Conservation (phyloP, 1,140 invertebrate genomes). For the Drosophila ercepeae region DNA sequence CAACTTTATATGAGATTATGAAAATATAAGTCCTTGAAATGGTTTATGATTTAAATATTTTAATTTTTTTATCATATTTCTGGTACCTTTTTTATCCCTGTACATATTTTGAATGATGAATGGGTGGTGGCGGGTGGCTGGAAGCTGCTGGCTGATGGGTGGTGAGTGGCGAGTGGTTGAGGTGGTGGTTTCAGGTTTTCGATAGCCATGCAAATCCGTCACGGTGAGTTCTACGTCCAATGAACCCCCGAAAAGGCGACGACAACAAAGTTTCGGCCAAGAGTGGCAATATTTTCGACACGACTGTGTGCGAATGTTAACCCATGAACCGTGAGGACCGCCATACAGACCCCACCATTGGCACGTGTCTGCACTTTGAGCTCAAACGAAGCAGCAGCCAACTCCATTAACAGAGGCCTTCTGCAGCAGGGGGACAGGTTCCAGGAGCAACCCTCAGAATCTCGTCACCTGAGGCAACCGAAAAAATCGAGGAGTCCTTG, state of each 20-base stretch:
- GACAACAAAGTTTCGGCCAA: slow-evolving; percentile 35
- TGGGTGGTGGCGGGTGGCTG: slow-evolving; percentile 27
- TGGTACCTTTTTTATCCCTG: slow-evolving; percentile 18
- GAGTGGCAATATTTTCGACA: slow-evolving; percentile 55
- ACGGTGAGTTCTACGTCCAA: slow-evolving; percentile 46
- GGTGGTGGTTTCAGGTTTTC: slow-evolving; percentile 27
- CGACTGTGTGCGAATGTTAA: slow-evolving; percentile 55
- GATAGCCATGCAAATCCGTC: slow-evolving; percentile 70
- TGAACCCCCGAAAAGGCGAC: slow-evolving; percentile 64
- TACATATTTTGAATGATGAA: slow-evolving; percentile 80
- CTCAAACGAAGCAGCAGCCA: slow-evolving; percentile 64
- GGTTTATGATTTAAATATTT: background rate
- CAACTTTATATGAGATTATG: background rate
- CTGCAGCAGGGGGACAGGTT: slow-evolving; percentile 12
- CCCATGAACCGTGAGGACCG: slow-evolving; percentile 26
- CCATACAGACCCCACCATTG: slow-evolving; percentile 21
- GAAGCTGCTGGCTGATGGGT: slow-evolving; percentile 23
- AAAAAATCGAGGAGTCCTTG: slow-evolving; percentile 32
- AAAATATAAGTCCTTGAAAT: background rate
- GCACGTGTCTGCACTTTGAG: slow-evolving; percentile 79
- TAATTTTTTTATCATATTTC: background rate
- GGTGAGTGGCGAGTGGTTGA: slow-evolving; percentile 35
- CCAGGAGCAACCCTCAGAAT: background rate
- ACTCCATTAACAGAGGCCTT: slow-evolving; percentile 39
- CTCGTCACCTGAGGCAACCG: slow-evolving; percentile 52